Conservation (phyloP, 2,888 invertebrate genomes). For the Callinectes sapidus region DNA sequence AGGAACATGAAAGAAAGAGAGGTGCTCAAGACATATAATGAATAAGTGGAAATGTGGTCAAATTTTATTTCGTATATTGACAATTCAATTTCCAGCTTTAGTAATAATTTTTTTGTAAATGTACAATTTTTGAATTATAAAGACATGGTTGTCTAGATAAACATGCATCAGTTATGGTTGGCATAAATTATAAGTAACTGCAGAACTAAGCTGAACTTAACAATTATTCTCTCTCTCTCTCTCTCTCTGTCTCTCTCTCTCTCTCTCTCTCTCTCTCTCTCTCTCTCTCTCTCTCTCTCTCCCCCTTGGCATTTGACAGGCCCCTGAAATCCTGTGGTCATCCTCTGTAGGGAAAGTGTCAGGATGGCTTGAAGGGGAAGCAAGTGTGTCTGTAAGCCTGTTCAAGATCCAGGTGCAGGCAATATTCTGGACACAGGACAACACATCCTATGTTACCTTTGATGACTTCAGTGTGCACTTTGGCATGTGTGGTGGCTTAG, state of each 20-base stretch:
- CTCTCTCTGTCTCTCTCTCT: background rate
- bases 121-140: background rate
- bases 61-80: background rate
- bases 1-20: background rate
- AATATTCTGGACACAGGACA: constrained; percentile 24
- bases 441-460: constrained; percentile 47
- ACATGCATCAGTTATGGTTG: no score
- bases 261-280: background rate
- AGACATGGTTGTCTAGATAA: no score
- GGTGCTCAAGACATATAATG: no score
- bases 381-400: background rate
- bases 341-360: constrained; percentile 40
- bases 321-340: constrained; percentile 38
- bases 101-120: background rate
- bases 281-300: background rate
- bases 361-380: constrained; percentile 42
- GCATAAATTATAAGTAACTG: no score
- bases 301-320: background rate
- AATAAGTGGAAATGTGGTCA: background rate
- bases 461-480: constrained; percentile 55
- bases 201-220: no score
- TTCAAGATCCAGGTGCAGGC: constrained; percentile 46
- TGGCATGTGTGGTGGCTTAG: constrained; percentile 56
- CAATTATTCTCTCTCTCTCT: background rate
- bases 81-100: background rate